Evolutionary conservation across 2,113 vertebrate species (phyloP).

Genomic region (Sminthopsis crassicaudata): DNA sequence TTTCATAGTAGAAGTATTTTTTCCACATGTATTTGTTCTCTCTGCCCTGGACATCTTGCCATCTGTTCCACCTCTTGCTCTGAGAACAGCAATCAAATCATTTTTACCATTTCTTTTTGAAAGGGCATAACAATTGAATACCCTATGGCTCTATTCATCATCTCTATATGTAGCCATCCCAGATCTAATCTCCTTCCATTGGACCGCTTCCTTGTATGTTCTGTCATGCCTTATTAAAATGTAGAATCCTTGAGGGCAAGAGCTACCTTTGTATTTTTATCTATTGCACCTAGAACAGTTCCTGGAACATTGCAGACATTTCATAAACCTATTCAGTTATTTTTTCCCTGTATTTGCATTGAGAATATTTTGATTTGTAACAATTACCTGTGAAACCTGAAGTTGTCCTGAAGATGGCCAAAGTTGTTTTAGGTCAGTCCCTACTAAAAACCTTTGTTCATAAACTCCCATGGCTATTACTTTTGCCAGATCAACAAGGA

Average conservation of each 20-base stretch:
- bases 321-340: not conserved
- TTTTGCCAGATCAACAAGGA: not conserved
- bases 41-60: not conserved
- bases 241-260: not conserved
- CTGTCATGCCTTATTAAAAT: not conserved
- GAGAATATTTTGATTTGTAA: not conserved
- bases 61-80: not conserved
- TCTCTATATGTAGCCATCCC: not conserved
- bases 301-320: not conserved
- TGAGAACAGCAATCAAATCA: not conserved
- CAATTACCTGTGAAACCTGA: not conserved
- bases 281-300: not conserved
- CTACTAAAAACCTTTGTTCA: not conserved
- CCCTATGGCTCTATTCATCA: not conserved
- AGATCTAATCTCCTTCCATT: not conserved
- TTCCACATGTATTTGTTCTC: not conserved
- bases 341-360: not conserved
- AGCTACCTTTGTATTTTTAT: not conserved
- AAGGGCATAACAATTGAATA: not conserved
- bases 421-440: not conserved
- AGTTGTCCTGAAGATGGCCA: not conserved
- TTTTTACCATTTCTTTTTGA: not conserved
- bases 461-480: not conserved
- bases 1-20: not conserved
- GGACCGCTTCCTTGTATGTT: not conserved